Base-by-base conservation (phyloP, 2,113 vertebrate species). In the Ochotona curzoniae region DNA sequence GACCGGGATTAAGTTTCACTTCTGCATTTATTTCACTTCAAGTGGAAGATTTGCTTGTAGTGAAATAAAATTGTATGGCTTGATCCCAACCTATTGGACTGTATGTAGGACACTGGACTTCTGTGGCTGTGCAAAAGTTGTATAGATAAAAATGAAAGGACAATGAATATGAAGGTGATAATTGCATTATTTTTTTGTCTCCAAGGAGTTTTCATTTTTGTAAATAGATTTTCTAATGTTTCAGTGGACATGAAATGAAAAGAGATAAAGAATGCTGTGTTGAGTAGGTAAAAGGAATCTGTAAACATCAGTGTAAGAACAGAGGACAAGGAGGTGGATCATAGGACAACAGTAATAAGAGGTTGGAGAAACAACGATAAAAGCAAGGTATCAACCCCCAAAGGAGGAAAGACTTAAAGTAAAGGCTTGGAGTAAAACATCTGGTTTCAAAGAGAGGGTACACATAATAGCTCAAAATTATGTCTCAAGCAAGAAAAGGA, bases 101-200 rank as follows among this genome's bases (percentile, higher is more conserved):
- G 73, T 64, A 26, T 23, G 4, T 81, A 57, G 83, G 28, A 3
- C 30, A 64, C 76, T 71, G 21, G 8, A 20, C 14, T n/a, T 69
- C 6, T 11, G 0, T 60, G 7, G 26, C 32, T 51, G 20, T 60
- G 2, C 15, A 63, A 7, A 11, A 15, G 8, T 0, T 0, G 12
- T 17, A 7, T 5, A 9, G 15, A 44, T 5, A 12, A 30, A 21
- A 30, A 9, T 51, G 54, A 82, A 60, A 81, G 23, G 15, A 83
- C 5, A 71, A 18, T 3, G 28, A 64, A 66, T 71, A 79, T 21
- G 23, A 69, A 61, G 30, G 20, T 89, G 89, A 76, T n/a, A 51
- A 1, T 60, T 57, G 18, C 15, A 1, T 35, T 66, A 54, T 74
- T 28, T 76, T 93, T 93, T 93, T 79, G 32, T 78, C 89, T 73